Base-by-base conservation (phyloP, 2,888 invertebrate species). In the Hyposoter dolosus region DNA sequence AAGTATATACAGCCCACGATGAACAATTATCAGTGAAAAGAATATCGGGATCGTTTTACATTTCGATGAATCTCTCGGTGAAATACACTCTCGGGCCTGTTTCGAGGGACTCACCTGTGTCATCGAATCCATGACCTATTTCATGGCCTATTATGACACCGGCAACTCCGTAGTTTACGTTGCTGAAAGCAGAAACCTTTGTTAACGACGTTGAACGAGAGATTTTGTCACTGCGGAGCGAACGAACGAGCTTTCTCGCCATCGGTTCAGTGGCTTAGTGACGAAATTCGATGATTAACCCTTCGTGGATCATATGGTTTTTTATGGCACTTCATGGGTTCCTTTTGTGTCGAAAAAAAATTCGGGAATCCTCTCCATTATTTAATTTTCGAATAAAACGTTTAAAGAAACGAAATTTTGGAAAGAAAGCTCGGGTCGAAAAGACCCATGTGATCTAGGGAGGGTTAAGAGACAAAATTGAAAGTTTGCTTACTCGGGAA, bases 401-500 rank as follows among this genome's bases (percentile, higher is more conserved):
- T 35, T 35, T 32, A 3, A 32, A 32, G 4, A 3, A 6, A 40
- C 40, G 7, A 7, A 7, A 40, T 40, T 40, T 40, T 40, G 3
- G 40, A 40, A 40, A 7, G 5, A 40, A 40, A 40, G 40, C 40
- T 40, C 1, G 40, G 40, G 40, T 40, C 40, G 1, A 40, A 40
- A 10, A 10, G 10, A 40, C 40, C 40, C 40, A 40, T 9, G 10
- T 40, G 40, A 10, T 40, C 40, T 9, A 9, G 7, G 10, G 40
- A 40, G 0, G 40, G 9, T 56, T 56, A 0, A 65, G 40, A 43
- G 15, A n/a, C 19, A 12, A 40, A 45, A 43, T 45, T 63, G 0
- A 60, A 19, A 28, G 15, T n/a, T 63, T n/a, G 4, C 74, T 78
- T 92, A 94, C 94, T 93, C 84, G 28, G 89, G 89, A 56, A 87